Evolutionary conservation across 1,140 invertebrate genomes (phyloP), one percentile per base, ranked within the genome.

Genomic region (Scaptomyza hsui): DNA sequence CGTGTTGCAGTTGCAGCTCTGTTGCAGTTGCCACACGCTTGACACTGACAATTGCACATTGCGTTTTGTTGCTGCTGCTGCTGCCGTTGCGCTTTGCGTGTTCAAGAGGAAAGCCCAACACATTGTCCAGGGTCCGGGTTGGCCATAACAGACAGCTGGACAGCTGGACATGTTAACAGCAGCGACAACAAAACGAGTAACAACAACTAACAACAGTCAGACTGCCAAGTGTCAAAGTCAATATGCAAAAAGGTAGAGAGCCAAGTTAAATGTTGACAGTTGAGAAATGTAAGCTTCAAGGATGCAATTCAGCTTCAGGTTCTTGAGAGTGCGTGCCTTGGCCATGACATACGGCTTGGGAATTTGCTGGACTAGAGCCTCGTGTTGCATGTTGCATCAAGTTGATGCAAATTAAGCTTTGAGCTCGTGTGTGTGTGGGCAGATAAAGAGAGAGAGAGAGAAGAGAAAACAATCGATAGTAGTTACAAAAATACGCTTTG

Each of bases 201-300:
- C 52, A 63, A 69, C 47, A 47, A 32, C 24, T 35, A 55, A 45
- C 55, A 51, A 68, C 56, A 7, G 57, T 52, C 61, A 48, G 62
- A 86, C 80, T 77, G 82, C 81, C 79, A 85, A 88, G 81, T 85
- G 81, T 85, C 81, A 85, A 85, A 86, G 80, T 85, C 80, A 85
- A 85, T 72, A 72, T 72, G 69, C 69, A 72, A 72, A 72, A 67
- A 72, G 53, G 62, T 41, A 59, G 45, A 67, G 53, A 47, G 41
- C 42, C 70, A 80, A 85, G 81, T 85, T 85, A 85, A 86, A 85
- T 85, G 81, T 85, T 81, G 81, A 85, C 81, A 85, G 81, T 79
- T 70, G 73, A 85, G 81, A 85, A 85, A 86, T 85, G 82, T 77
- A 81, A 74, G 77, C 81, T 85, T 86, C 81, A 86, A 86, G 81